A percentile compares a stretch with the other conserved stretches of the same genome.
These are phyloP conservation scores for Spondyliosoma cantharus DNA, from an alignment of 2,797 vertebrate species.

Conservation along the genomic window DNA sequence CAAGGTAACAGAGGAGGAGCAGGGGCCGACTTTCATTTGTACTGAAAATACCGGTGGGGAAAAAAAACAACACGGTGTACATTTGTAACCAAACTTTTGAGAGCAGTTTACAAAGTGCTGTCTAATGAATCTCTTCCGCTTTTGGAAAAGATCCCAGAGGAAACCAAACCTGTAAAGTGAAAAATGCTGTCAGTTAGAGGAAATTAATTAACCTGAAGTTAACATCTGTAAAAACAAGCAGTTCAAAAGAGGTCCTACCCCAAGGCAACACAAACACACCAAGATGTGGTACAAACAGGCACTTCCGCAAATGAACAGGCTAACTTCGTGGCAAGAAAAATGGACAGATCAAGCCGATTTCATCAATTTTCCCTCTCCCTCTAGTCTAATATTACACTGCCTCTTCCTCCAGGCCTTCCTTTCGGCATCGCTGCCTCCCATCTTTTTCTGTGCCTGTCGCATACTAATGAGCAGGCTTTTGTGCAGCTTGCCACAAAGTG, in stretches of 20 bases:
- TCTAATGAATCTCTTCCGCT: conserved; percentile 24
- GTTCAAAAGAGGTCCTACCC: conserved; percentile 56
- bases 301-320: conserved; percentile 60
- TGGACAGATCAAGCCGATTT: conserved; percentile 75
- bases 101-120: conserved; percentile 27
- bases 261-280: conserved; percentile 28
- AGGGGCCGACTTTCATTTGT: conserved; percentile 5
- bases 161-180: conserved; percentile 37
- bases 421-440: conserved; percentile 79
- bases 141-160: conserved; percentile 26
- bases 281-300: conserved; percentile 53
- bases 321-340: conserved; percentile 65
- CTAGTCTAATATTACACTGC: conserved; percentile 75
- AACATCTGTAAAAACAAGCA: conserved; percentile 69
- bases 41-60: conserved; percentile 13
- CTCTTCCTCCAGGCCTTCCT: conserved; percentile 76
- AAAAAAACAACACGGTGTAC: conserved; percentile 12
- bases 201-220: conserved; percentile 72
- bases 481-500: conserved; percentile 77
- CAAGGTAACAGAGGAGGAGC: neutral
- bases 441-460: conserved; percentile 67
- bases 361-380: conserved; percentile 72
- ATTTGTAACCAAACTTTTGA: conserved; percentile 22
- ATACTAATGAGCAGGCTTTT: conserved; percentile 84
- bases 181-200: conserved; percentile 59